Percentiles rank a stretch among this genome's conserved stretches.
Evolutionary conservation across 2,797 vertebrate genomes (phyloP).

Genomic region (Brachyalestes nurse): DNA sequence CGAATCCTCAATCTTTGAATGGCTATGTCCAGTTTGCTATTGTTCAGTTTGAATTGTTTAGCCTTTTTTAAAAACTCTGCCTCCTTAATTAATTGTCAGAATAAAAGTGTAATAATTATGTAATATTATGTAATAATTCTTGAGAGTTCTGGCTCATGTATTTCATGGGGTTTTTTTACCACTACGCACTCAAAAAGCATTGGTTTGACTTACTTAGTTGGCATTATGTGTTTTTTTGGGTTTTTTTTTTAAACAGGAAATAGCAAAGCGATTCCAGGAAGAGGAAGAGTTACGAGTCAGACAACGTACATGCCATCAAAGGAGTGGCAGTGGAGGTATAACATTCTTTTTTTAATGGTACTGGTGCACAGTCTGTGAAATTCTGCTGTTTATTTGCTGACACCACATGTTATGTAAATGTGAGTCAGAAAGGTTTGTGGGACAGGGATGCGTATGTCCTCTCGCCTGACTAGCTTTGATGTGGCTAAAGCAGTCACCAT

Average conservation of each 20-base stretch:
- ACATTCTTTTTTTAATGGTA: background rate
- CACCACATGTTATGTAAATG: background rate
- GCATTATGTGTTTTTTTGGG: background rate
- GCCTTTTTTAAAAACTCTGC: no score
- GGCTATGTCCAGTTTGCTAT: no score
- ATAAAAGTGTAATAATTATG: no score
- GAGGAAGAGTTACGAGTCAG: constrained; percentile 72
- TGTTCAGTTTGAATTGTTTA: no score
- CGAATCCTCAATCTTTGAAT: no score
- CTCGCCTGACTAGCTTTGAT: constrained; percentile 34
- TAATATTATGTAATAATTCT: no score
- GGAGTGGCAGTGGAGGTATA: constrained; percentile 66
- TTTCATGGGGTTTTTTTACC: no score
- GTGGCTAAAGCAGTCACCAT: constrained; percentile 16
- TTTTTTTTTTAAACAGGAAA: constrained; percentile 72
- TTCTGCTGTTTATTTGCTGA: background rate
- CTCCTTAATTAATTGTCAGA: no score
- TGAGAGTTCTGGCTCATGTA: background rate
- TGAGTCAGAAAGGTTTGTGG: constrained; percentile 31
- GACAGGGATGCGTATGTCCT: background rate
- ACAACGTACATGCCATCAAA: constrained; percentile 60
- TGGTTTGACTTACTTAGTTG: no score
- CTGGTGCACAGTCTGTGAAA: background rate
- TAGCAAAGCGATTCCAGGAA: constrained; percentile 79
- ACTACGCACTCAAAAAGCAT: no score